A percentile compares a stretch with the other conserved stretches of the same genome.
phyloP scores from a whole-genome alignment of 64 coral and sea anemone species.

The Dendrophyllia cribrosa region DNA sequence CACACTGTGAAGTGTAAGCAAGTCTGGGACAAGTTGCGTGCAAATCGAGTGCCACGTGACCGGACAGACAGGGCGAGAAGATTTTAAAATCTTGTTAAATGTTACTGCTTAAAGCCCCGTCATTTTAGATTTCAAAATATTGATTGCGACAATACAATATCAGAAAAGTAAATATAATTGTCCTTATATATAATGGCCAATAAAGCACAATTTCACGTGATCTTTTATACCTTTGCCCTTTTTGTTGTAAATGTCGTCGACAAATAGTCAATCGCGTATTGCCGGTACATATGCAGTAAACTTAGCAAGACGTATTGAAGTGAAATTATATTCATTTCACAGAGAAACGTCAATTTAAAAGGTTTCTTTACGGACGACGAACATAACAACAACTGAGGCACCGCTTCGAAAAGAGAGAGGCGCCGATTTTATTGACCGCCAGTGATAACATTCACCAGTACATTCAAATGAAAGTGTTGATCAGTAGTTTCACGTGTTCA shows the following conservation, averaged over 20 bases:
- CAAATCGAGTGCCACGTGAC: no score
- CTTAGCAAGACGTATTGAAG: background rate
- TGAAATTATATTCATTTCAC: background rate
- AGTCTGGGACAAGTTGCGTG: no score
- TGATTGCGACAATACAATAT: background rate
- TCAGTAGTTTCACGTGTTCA: background rate
- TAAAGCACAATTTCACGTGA: slow-evolving; percentile 16
- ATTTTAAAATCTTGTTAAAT: slow-evolving; percentile 9
- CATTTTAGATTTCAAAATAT: slow-evolving; percentile 21
- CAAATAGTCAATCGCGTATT: slow-evolving; percentile 1
- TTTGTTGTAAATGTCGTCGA: background rate
- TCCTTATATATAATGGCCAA: background rate
- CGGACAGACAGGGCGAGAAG: background rate
- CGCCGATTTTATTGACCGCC: no score
- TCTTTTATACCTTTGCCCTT: background rate
- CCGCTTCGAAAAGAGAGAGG: no score
- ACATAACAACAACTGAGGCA: background rate
- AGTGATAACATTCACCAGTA: background rate
- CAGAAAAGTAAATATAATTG: background rate
- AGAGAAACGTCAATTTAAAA: background rate
- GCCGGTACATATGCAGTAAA: background rate
- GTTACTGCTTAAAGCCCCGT: background rate
- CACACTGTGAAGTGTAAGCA: no score
- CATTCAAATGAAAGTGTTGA: background rate
- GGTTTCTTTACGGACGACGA: background rate